Base-by-base conservation (phyloP, 2,888 invertebrate species). In the Harpalus rubripes region DNA sequence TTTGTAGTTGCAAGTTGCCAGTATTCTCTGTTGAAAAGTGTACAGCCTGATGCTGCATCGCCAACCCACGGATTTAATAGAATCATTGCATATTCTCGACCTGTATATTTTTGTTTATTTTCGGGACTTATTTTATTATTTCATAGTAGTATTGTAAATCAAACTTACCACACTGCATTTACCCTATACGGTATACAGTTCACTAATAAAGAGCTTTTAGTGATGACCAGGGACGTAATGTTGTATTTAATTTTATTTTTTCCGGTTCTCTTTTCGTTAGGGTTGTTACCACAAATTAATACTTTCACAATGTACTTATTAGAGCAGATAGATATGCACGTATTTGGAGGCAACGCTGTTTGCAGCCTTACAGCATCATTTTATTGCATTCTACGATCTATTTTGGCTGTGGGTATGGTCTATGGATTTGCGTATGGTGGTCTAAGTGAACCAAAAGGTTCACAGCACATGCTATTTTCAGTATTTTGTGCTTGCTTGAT, bases 1-100 rank as follows among this genome's bases (percentile, higher is more conserved):
- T 96, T 98, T 88, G 97, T 99, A n/a, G 98, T 99, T 88, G 99
- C 99, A 0, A 96, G 98, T 15, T 98, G 98, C 89, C 99, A 99
- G 91, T 99, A 99, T 91, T 98, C 98, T 0, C 92, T 99, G 87
- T 92, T 99, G 87, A 99, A 99, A 92, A 98, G 98, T 87, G 99
- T 99, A 0, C 99, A 99, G 90, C 99, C 99, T 0, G 99, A 99
- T 91, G 98, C 99, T 0, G 97, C 99, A 0, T 99, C 99, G 1
- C 99, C 99, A 0, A 98, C 98, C 58, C 99, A 99, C 91, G 99
- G 99, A 10, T 99, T 98, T 90, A 99, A 99, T 91, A 95, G 97
- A 88, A 95, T 98, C 88, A 98, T 98, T 56, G 96, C 98, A 52
- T 98, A 98, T 90, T 98, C 98, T 22, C 94, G 98, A 86, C 97